Evolutionary conservation across 2,888 invertebrate genomes (phyloP).

Genomic region (Priocnemis perturbator): DNA sequence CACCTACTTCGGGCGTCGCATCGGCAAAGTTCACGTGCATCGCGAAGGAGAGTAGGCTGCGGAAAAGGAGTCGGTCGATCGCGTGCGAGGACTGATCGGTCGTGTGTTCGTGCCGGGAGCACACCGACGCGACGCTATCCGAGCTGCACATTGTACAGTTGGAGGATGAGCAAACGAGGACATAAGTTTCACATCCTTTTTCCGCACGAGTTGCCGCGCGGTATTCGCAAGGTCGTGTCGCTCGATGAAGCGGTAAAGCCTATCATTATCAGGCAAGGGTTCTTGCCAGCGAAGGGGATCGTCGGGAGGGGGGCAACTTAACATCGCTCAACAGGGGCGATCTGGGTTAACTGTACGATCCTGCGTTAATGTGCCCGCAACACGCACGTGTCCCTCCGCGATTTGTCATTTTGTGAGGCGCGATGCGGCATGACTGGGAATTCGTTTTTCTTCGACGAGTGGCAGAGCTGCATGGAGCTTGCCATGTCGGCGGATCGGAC

Average conservation of each 20-base stretch:
- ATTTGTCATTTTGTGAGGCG: not conserved
- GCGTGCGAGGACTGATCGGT: no score
- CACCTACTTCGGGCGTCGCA: no score
- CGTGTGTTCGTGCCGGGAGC: no score
- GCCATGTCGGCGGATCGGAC: no score
- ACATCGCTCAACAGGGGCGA: conserved; percentile 20
- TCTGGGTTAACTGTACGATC: conserved; percentile 37
- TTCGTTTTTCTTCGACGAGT: no score
- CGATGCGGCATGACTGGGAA: no score
- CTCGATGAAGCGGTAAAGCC: conserved; percentile 14
- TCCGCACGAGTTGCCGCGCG: not conserved
- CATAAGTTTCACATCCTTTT: conserved; percentile 33
- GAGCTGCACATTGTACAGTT: no score
- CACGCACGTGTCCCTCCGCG: not conserved
- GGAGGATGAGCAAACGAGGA: conserved; percentile 14
- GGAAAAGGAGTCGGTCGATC: no score
- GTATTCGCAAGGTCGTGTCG: conserved; percentile 16
- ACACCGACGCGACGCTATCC: no score
- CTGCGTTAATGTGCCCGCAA: not conserved
- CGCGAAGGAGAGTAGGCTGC: conserved; percentile 1
- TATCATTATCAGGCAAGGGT: conserved; percentile 27
- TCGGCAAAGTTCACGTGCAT: not conserved
- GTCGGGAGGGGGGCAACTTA: conserved; percentile 7
- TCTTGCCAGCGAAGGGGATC: conserved; percentile 23
- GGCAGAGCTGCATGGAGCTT: no score